A percentile compares a stretch with the other conserved stretches of the same genome.
Evolutionary conservation across 2,888 invertebrate genomes (phyloP).

Genomic region (Marronus borbonicus): DNA sequence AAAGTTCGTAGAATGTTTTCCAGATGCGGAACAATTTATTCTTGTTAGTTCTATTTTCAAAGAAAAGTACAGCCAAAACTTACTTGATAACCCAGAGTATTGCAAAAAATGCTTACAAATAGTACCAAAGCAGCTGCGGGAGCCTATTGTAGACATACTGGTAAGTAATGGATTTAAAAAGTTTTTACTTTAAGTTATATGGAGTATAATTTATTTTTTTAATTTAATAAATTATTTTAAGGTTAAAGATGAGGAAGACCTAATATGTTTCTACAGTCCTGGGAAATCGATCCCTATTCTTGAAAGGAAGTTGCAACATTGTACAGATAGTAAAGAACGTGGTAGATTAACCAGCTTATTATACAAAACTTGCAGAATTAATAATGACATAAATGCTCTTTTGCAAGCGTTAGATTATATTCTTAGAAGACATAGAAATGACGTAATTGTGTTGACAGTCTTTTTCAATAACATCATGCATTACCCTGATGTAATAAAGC

Average conservation of each 20-base stretch:
- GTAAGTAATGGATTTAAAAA: not conserved
- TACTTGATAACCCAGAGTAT: constrained; percentile 21
- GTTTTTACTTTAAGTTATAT: too few relatives aligned
- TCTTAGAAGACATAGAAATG: constrained; percentile 32
- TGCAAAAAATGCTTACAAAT: not conserved
- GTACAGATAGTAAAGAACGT: constrained; percentile 14
- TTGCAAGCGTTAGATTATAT: constrained; percentile 25
- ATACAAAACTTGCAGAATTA: constrained; percentile 15
- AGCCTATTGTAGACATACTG: constrained; percentile 19
- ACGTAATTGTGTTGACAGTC: constrained; percentile 14
- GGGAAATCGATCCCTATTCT: constrained; percentile 39
- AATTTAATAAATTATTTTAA: constrained; percentile 7
- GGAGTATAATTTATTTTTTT: too few relatives aligned
- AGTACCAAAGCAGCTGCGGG: not conserved
- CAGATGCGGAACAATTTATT: constrained; percentile 2
- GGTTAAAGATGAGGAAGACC: constrained; percentile 24
- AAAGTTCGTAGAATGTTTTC: constrained; percentile 1
- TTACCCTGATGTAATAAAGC: not conserved
- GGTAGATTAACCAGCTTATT: not conserved
- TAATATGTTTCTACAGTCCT: constrained; percentile 23
- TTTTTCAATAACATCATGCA: constrained; percentile 20
- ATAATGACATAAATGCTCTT: not conserved
- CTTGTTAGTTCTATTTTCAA: constrained; percentile 19
- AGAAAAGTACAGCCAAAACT: constrained; percentile 19
- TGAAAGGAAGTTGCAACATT: constrained; percentile 29